Conservation (phyloP, 1,140 invertebrate species). For the Drosophila saltans region DNA sequence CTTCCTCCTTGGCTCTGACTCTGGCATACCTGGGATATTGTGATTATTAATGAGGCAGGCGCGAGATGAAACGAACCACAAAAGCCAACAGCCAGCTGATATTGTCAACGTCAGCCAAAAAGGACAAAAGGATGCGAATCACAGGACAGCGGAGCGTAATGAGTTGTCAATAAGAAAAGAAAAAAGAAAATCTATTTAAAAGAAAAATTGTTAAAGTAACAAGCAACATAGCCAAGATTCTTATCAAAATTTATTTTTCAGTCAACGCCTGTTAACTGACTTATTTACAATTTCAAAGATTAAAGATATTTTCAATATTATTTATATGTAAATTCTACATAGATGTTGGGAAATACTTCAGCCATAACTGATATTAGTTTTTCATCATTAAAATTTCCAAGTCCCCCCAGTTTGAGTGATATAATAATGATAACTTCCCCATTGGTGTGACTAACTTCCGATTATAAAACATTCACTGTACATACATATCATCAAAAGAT, state of each 20-base stretch:
- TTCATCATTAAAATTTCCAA: conserved; percentile 2
- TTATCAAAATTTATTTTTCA: not conserved
- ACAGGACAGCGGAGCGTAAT: not conserved
- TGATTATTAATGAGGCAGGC: conserved; percentile 23
- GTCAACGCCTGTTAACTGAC: no score
- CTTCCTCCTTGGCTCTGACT: not conserved
- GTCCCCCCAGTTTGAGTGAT: not conserved
- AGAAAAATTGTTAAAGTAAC: not conserved
- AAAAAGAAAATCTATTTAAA: conserved; percentile 1
- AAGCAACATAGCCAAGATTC: not conserved
- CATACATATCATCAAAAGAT: not conserved
- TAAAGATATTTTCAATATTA: no score
- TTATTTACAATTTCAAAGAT: no score
- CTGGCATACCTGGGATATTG: conserved; percentile 12
- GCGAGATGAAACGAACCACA: conserved; percentile 12
- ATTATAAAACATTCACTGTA: not conserved
- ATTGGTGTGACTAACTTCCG: conserved; percentile 2
- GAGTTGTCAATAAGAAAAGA: conserved; percentile 5
- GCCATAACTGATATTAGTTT: no score
- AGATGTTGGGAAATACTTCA: no score
- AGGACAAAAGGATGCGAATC: conserved; percentile 3
- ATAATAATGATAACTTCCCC: not conserved
- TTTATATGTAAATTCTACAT: no score
- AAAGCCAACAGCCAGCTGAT: conserved; percentile 15
- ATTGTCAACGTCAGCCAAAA: conserved; percentile 13